Base-by-base conservation (phyloP, 2,797 vertebrate species). In the Vultur gryphus region DNA sequence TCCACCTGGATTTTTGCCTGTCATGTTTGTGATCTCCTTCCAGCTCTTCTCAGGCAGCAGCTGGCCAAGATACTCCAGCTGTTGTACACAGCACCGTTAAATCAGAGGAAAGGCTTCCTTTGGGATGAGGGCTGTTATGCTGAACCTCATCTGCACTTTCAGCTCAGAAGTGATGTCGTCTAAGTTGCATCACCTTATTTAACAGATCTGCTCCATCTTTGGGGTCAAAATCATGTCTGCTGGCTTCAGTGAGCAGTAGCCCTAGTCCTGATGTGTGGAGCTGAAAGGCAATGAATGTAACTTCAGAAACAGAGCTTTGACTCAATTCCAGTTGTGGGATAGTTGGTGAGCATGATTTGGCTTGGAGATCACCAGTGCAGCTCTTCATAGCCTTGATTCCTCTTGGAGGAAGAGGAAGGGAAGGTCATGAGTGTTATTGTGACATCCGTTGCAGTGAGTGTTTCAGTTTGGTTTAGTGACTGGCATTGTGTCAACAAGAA, bases 381-480 rank as follows among this genome's bases (percentile, higher is more conserved):
- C 35, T 88, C 61, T 80, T 39, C 13, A 19, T 18, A 90, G 73
- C 58, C 44, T 90, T 37, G 16, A 33, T 39, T 90, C 23, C 26
- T 90, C 59, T 76, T 69, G 49, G 72, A 89, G 17, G 44, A 69
- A n/a, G 49, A 94, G 16, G 9, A 44, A 26, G 31, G 28, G 59
- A 89, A 87, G 65, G 33, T 62, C 0, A 0, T 28, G 26, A 66
- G 12, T 2, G 0, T 48, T 37, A 11, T 2, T 49, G 41, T 76
- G 58, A 39, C n/a, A 44, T 66, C 41, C 1, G 0, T 4, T 82
- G 51, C 9, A 82, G 41, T 0, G 1, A 78, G 24, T 33, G 10
- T 73, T 73, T 79, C 49, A 20, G 16, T 75, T 84, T 71, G 52
- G 13, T 87, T 70, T 73, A 65, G 48, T 61, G 52, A 57, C 44